Percentiles rank a stretch among this genome's conserved stretches.
Evolutionary conservation across 1,140 invertebrate species (phyloP).

Genomic region (Penaeus japonicus): DNA sequence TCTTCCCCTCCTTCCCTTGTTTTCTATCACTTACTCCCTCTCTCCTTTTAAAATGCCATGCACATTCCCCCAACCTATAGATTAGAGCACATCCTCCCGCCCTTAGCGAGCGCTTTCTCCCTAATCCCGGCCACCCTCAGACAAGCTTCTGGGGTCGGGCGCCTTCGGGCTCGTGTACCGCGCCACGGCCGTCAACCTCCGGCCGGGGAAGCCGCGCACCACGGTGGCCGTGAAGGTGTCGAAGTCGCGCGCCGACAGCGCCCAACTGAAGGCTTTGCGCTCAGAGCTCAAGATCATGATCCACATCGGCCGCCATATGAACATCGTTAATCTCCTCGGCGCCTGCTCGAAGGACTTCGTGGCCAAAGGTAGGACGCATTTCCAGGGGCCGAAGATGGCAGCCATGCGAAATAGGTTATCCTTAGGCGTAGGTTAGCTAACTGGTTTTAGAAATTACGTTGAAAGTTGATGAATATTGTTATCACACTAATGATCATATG

Average conservation of each 20-base stretch:
- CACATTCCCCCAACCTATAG: no score
- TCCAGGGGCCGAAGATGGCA: not conserved
- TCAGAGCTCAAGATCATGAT: conserved; percentile 96
- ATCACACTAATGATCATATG: not conserved
- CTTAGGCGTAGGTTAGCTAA: no score
- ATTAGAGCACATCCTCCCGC: no score
- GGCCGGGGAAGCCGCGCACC: conserved; percentile 62
- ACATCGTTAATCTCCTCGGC: conserved; percentile 93
- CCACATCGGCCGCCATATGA: conserved; percentile 91
- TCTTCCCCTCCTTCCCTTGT: no score
- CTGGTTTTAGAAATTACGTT: not conserved
- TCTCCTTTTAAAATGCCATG: no score
- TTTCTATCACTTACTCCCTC: no score
- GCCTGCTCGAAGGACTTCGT: conserved; percentile 90
- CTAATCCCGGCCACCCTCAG: conserved; percentile 63
- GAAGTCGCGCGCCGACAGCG: conserved; percentile 76
- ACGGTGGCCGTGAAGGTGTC: conserved; percentile 89
- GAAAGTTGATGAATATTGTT: not conserved
- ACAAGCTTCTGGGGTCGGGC: conserved; percentile 85
- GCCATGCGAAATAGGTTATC: not conserved
- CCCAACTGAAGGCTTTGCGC: conserved; percentile 79
- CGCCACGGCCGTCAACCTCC: conserved; percentile 74
- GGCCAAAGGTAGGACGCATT: conserved; percentile 66
- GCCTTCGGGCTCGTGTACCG: conserved; percentile 93
- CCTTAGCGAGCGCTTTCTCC: no score